Base-by-base conservation (phyloP, 2,888 invertebrate species). In the Tetragnatha montana region DNA sequence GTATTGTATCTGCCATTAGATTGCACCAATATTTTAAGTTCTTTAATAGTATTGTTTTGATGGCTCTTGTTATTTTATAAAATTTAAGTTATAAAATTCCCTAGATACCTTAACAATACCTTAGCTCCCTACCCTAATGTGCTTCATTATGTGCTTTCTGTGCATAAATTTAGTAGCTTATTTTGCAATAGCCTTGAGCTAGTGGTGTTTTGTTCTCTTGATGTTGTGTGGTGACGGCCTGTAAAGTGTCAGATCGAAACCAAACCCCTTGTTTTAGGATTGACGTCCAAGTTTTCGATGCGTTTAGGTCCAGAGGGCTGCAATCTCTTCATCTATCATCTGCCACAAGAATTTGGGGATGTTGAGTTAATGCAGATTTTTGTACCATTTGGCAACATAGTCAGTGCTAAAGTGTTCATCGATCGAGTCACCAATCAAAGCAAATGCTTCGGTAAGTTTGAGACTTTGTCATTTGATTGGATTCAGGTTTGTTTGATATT, bases 331-430 rank as follows among this genome's bases (percentile, higher is more conserved):
- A 99, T 99, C 95, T 99, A 99, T 95, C 99, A 99, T 95, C 96
- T 99, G 95, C 99, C 99, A 92, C 99, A 99, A 95, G 99, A 99
- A 95, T 99, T 99, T 94, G 99, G 99, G 89, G 99, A 99, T 94
- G 96, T 97, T 91, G 99, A 99, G 95, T 96, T 99, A 93, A 99
- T 99, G 96, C 99, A 99, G 95, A 99, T 99, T 99, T 99, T 99
- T 95, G 95, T 99, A 94, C 99, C 99, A 91, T 99, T 99, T 94
- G 99, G 99, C 93, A 98, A 97, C 94, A 99, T 99, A 93, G 99
- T 99, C 95, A 98, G 98, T 95, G 98, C 99, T 94, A 99, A 99
- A 95, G 99, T 99, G 93, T 99, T 99, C 95, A 99, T 99, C 94
- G 99, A 99, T 95, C 96, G 99, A 49, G 91, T 91, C 68, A 92